Percentiles rank a stretch among this genome's conserved stretches.
phyloP scores from a whole-genome alignment of 1,140 invertebrate genomes.

The Leptonema lineaticorne region DNA sequence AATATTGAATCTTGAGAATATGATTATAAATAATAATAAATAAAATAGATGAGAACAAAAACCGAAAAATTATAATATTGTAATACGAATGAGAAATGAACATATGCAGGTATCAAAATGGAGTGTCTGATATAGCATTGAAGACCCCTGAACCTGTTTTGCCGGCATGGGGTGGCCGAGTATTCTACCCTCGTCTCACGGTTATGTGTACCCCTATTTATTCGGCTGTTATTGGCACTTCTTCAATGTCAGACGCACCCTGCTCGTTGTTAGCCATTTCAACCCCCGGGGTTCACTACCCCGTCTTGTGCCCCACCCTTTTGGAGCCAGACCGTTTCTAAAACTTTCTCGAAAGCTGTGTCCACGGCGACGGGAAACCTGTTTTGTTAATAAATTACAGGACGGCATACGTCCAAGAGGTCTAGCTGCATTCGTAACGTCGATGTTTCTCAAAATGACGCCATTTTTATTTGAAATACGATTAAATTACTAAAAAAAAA shows the following conservation, averaged over 20 bases:
- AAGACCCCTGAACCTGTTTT: conserved; percentile 23
- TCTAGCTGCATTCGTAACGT: no score
- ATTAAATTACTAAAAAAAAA: no score
- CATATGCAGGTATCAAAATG: background rate
- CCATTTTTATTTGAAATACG: no score
- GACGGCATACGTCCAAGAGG: no score
- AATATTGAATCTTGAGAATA: no score
- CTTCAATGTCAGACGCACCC: conserved; percentile 60
- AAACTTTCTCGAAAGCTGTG: conserved; percentile 5
- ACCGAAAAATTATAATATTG: background rate
- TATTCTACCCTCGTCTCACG: conserved; percentile 56
- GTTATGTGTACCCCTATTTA: conserved; percentile 54
- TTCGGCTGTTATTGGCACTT: conserved; percentile 60
- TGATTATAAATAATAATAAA: no score
- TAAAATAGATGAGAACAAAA: no score
- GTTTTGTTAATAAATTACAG: background rate
- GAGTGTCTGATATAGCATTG: background rate
- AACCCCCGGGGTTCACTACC: conserved; percentile 33
- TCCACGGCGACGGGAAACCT: background rate
- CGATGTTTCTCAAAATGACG: no score
- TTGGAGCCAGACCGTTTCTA: background rate
- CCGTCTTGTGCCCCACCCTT: background rate
- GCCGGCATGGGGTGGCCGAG: background rate
- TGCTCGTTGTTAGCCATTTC: conserved; percentile 48
- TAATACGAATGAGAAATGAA: background rate